Percentiles rank a stretch among this genome's conserved stretches.
phyloP scores from a whole-genome alignment of 2,113 vertebrate species.

The Phaethon lepturus region DNA sequence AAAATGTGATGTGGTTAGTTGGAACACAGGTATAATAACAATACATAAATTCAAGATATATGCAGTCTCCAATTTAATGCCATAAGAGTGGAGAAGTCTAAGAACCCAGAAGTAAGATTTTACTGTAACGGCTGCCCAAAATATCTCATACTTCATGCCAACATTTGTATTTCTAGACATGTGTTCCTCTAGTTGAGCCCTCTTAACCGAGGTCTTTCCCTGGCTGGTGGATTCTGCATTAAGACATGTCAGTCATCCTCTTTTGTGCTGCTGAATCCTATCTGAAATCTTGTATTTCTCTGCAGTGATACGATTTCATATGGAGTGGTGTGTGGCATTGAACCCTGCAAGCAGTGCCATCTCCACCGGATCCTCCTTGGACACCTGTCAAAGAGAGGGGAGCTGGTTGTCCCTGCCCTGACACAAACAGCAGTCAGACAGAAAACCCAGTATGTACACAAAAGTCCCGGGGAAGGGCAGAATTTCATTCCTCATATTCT shows the following conservation, averaged over 20 bases:
- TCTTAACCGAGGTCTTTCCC: neutral
- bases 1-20: neutral
- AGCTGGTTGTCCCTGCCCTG: neutral
- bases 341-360: neutral
- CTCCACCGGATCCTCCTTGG: fast-evolving
- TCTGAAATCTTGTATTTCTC: neutral
- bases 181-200: neutral
- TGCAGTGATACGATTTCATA: neutral
- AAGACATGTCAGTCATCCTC: neutral
- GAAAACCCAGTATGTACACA: neutral
- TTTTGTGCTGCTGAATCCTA: neutral
- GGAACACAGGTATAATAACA: neutral
- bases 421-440: neutral
- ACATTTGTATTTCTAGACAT: neutral
- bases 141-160: neutral
- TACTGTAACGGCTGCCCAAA: neutral
- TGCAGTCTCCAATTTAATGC: neutral
- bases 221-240: neutral
- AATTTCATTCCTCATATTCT: neutral
- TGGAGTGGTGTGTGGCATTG: neutral
- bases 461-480: neutral
- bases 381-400: fast-evolving
- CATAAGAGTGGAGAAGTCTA: neutral
- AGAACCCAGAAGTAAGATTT: neutral
- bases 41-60: neutral